Evolutionary conservation across 1,140 invertebrate species (phyloP).

Genomic region (Acyrthosiphon pisum): DNA sequence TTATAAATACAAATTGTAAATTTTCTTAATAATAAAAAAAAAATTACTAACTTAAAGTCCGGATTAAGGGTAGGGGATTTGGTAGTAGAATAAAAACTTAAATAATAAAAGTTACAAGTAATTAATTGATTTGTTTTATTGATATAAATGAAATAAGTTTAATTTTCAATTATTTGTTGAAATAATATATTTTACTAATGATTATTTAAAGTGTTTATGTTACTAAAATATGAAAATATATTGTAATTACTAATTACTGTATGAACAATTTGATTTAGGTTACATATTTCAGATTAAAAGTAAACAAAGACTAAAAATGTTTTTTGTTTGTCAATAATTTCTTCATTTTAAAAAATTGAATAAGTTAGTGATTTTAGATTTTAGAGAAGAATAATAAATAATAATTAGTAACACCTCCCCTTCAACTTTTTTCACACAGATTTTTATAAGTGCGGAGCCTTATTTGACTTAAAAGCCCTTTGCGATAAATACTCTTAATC

Average conservation of each 20-base stretch:
- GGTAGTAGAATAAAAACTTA: not conserved
- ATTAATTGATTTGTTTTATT: not conserved
- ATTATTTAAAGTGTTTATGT: not conserved
- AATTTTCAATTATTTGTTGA: not conserved
- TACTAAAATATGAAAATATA: not conserved
- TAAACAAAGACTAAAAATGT: not conserved
- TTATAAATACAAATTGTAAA: too few relatives aligned
- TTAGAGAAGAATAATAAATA: not conserved
- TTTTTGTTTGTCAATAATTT: not conserved
- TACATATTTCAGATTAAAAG: not conserved
- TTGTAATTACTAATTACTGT: not conserved
- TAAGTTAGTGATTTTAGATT: not conserved
- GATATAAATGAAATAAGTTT: not conserved
- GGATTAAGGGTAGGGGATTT: not conserved
- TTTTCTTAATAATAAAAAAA: too few relatives aligned
- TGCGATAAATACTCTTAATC: not conserved
- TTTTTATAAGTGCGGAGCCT: not conserved
- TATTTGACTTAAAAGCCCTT: not conserved
- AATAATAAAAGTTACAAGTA: not conserved
- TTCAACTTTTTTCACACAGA: not conserved
- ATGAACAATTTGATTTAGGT: not conserved
- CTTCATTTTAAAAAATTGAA: not conserved
- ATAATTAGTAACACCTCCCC: not conserved
- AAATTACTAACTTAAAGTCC: not conserved
- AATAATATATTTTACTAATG: not conserved